Conservation (phyloP, 1,140 invertebrate genomes). For the Diprion similis region DNA sequence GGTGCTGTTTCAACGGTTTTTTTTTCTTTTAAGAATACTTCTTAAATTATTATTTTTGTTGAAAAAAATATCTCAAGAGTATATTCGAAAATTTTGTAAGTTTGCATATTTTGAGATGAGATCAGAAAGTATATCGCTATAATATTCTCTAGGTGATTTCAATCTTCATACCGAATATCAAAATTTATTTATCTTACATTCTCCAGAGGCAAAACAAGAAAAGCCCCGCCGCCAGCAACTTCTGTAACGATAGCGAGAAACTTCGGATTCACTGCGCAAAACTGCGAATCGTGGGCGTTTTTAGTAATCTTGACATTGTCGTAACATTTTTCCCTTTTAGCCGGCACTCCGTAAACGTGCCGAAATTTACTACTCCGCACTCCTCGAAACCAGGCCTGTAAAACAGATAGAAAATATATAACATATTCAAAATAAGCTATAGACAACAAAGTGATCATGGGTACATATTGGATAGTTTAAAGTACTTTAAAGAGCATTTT, state of each 20-base stretch:
- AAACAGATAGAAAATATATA: slow-evolving; percentile 34
- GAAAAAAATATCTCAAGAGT: no score
- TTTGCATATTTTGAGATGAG: no score
- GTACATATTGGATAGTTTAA: background rate
- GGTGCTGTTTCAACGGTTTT: no score
- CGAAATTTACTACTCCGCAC: slow-evolving; percentile 90
- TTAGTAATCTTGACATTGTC: slow-evolving; percentile 93
- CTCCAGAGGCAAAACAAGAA: slow-evolving; percentile 88
- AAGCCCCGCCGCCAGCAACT: slow-evolving; percentile 92
- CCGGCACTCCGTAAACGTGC: slow-evolving; percentile 89
- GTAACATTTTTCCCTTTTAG: slow-evolving; percentile 88
- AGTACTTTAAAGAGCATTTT: background rate
- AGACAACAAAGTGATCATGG: background rate
- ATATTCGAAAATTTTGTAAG: no score
- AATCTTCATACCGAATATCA: background rate
- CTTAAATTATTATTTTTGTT: no score
- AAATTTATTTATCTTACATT: slow-evolving; percentile 70
- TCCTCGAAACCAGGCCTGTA: slow-evolving; percentile 82
- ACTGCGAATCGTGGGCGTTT: slow-evolving; percentile 90
- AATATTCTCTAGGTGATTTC: background rate
- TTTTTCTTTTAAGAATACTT: no score
- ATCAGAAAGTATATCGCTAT: background rate
- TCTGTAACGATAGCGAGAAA: slow-evolving; percentile 94
- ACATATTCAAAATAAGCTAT: slow-evolving; percentile 21
- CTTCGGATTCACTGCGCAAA: slow-evolving; percentile 93